phyloP scores from a whole-genome alignment of 2,888 invertebrate genomes.

The Lycaena phlaeas region DNA sequence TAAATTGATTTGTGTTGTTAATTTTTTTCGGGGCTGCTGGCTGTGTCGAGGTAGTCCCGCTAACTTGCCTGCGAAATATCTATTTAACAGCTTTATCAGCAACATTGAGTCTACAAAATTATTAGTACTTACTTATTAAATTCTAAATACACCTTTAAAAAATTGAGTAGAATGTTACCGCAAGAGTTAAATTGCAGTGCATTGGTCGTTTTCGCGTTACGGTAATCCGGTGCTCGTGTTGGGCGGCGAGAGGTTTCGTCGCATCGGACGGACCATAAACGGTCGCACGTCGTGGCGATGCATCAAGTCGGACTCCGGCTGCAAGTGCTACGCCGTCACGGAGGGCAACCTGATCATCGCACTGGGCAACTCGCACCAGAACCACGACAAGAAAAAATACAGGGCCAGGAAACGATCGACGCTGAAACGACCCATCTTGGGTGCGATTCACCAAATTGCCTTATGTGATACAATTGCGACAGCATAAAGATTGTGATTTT shows the following conservation, averaged over 20 bases:
- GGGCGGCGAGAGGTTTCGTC: conserved; percentile 43
- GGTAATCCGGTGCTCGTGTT: conserved; percentile 54
- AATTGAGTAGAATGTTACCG: conserved; percentile 22
- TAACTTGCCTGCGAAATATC: too few relatives aligned
- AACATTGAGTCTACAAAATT: too few relatives aligned
- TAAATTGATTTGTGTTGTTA: too few relatives aligned
- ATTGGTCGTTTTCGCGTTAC: conserved; percentile 43
- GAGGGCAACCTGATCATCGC: conserved; percentile 29
- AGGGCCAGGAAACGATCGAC: not conserved
- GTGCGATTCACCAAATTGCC: too few relatives aligned
- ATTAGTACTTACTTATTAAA: too few relatives aligned
- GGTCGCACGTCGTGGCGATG: conserved; percentile 41
- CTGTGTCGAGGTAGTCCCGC: too few relatives aligned
- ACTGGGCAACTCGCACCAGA: conserved; percentile 33
- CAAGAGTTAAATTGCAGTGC: conserved; percentile 38
- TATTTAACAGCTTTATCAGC: too few relatives aligned
- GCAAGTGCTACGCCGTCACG: conserved; percentile 44
- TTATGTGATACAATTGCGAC: too few relatives aligned
- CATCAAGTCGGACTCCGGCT: conserved; percentile 54
- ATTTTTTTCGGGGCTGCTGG: too few relatives aligned
- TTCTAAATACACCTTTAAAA: too few relatives aligned
- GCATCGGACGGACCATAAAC: conserved; percentile 24
- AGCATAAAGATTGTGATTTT: too few relatives aligned
- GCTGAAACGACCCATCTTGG: too few relatives aligned
- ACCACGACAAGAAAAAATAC: conserved; percentile 25